Percentiles rank a stretch among this genome's conserved stretches.
Evolutionary conservation across 2,797 vertebrate genomes (phyloP).

Genomic region (Coilia nasus): DNA sequence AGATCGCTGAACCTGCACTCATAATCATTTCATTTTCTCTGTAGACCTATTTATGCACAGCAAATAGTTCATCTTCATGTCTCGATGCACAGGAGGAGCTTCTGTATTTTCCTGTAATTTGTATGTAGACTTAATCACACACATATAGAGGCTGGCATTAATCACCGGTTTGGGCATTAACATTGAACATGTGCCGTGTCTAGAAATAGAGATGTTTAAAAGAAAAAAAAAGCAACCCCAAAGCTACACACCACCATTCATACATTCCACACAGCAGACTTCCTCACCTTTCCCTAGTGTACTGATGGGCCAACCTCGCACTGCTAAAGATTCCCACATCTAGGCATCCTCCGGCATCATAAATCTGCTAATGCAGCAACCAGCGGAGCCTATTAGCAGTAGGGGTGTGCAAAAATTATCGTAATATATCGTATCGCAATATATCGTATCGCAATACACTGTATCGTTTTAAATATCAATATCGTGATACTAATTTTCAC

Average conservation of each 20-base stretch:
- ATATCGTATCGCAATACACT: too few relatives aligned
- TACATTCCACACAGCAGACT: not conserved
- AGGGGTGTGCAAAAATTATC: too few relatives aligned
- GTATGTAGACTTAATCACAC: not conserved
- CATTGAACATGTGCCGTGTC: not conserved
- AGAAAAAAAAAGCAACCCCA: not conserved
- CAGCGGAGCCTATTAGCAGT: not conserved
- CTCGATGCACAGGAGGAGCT: not conserved
- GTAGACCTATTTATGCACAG: not conserved
- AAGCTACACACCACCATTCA: not conserved
- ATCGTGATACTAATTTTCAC: too few relatives aligned
- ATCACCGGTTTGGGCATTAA: not conserved
- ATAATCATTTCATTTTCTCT: not conserved
- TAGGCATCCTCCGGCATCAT: not conserved
- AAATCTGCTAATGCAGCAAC: slow-evolving; percentile 13
- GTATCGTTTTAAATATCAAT: too few relatives aligned
- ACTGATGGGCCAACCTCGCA: not conserved
- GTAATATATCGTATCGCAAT: too few relatives aligned
- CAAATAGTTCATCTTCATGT: not conserved
- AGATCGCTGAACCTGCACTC: not conserved
- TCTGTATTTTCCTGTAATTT: not conserved
- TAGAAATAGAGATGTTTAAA: not conserved
- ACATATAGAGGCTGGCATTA: not conserved
- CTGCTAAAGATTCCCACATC: not conserved
- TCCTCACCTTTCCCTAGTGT: not conserved